These are phyloP conservation scores for Onychomys torridus DNA, from an alignment of 2,797 vertebrate species.

Conservation along the genomic window DNA sequence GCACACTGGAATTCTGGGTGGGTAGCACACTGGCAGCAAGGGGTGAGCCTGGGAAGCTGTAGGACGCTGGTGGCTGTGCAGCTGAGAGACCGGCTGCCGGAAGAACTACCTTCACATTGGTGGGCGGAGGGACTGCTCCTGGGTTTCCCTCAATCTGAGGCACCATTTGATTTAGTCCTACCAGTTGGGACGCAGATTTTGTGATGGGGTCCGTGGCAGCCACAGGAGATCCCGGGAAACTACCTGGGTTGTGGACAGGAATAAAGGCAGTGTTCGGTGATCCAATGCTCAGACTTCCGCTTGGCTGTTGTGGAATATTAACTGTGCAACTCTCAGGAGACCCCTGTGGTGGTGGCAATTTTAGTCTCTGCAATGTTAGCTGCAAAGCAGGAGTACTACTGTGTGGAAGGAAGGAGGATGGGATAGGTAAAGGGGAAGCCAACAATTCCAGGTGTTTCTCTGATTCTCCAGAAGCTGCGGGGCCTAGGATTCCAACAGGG, in stretches of 20 bases:
- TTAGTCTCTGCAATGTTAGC: conserved; percentile 92
- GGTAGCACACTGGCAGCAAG: conserved; percentile 86
- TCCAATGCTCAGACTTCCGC: conserved; percentile 88
- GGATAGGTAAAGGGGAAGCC: conserved; percentile 86
- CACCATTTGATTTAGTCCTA: conserved; percentile 90
- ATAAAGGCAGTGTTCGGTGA: conserved; percentile 91
- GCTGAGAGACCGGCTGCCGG: conserved; percentile 90
- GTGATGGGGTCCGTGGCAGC: conserved; percentile 87
- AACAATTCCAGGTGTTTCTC: conserved; percentile 90
- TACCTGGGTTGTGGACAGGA: conserved; percentile 88
- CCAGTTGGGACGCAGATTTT: conserved; percentile 88
- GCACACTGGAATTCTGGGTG: conserved; percentile 85
- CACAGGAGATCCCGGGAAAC: conserved; percentile 87
- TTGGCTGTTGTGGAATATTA: conserved; percentile 87
- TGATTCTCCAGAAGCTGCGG: conserved; percentile 87
- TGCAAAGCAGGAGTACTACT: conserved; percentile 88
- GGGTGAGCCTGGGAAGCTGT: conserved; percentile 87
- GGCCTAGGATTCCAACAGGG: conserved; percentile 85
- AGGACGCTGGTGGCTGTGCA: conserved; percentile 87
- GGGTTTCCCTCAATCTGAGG: conserved; percentile 90
- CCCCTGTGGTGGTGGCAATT: conserved; percentile 87
- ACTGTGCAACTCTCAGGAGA: conserved; percentile 86
- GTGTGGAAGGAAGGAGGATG: conserved; percentile 89
- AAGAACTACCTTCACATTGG: conserved; percentile 89
- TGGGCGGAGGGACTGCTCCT: conserved; percentile 87